Percentiles rank a stretch among this genome's conserved stretches.
Evolutionary conservation across 2,797 vertebrate genomes (phyloP).

Genomic region (Spondyliosoma cantharus): DNA sequence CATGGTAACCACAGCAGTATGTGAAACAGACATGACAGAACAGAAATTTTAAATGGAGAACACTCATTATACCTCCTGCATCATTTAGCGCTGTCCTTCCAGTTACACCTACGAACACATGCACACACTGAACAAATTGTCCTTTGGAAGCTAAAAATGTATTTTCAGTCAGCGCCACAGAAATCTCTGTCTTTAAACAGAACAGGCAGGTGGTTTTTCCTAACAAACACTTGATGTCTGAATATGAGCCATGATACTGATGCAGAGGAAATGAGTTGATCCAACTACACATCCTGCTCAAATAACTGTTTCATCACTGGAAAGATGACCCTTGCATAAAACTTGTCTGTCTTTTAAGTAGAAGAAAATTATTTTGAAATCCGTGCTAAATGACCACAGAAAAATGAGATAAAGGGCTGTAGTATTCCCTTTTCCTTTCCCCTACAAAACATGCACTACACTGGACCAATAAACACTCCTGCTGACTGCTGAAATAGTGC

Average conservation of each 20-base stretch:
- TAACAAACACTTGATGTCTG: background rate
- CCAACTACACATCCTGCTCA: background rate
- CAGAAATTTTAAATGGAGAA: slow-evolving; percentile 30
- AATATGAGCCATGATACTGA: background rate
- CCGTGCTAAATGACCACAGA: too few relatives aligned
- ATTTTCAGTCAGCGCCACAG: slow-evolving; percentile 9
- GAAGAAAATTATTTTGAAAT: too few relatives aligned
- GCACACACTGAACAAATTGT: background rate
- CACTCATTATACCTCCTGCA: slow-evolving; percentile 11
- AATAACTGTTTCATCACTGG: too few relatives aligned
- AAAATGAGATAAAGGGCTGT: too few relatives aligned
- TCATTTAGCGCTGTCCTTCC: slow-evolving; percentile 1
- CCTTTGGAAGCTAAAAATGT: slow-evolving; percentile 18
- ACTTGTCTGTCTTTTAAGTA: too few relatives aligned
- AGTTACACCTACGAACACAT: background rate
- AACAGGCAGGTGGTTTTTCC: slow-evolving; percentile 4
- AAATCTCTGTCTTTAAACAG: slow-evolving; percentile 19
- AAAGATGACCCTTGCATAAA: too few relatives aligned
- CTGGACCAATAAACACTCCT: too few relatives aligned
- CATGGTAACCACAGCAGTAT: slow-evolving; percentile 59
- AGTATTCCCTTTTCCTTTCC: too few relatives aligned
- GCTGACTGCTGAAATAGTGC: too few relatives aligned
- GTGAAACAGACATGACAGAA: slow-evolving; percentile 37
- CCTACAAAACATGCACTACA: too few relatives aligned
- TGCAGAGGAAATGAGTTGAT: background rate